Evolutionary conservation across 2,888 invertebrate species (phyloP), one percentile per base, ranked within the genome.

Genomic region (Drosophila paracracens): DNA sequence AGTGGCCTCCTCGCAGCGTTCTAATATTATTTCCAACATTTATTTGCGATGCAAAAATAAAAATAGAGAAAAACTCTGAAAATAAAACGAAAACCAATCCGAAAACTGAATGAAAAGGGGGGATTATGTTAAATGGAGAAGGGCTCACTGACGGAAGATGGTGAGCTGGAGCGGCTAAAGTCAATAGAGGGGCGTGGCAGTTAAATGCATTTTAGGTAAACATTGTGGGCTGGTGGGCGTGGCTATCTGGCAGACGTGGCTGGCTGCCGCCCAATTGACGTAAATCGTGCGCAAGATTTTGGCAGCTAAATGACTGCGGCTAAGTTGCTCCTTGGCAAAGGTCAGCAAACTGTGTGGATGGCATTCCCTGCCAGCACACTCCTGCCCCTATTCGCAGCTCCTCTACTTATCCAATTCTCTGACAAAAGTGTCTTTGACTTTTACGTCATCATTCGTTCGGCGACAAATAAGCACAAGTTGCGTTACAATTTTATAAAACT

Each of bases 191-290:
- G 71, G 65, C 56, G 62, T 65, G 67, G 56, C 35, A 74, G 64
- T 62, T 56, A 74, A 87, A 78, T 83, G 84, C 87, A 90, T 73
- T 83, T 82, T 84, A 72, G 88, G 90, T 88, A 84, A 89, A 83
- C 90, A 82, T 79, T 59, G 38, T 46, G 58, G 33, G 62, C 36
- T 27, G 21, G n/a, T 21, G 70, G 81, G 67, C 64, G 72, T 65
- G 61, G 40, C 70, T 56, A 60, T 61, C 71, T 64, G 64, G 70
- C 57, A 57, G 31, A 10, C 57, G 43, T 46, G 46, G 46, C 85
- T 85, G 90, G 90, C 90, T 73, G 70, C 77, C 70, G 73, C 88
- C 84, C 90, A 85, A 88, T 86, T 76, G 81, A 90, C 87, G 85
- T 90, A 82, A 85, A 81, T 85, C 87, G 85, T 90, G 81, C 72